Evolutionary conservation across 2,888 invertebrate species (phyloP), one percentile per base, ranked within the genome.

Genomic region (Patella caerulea): DNA sequence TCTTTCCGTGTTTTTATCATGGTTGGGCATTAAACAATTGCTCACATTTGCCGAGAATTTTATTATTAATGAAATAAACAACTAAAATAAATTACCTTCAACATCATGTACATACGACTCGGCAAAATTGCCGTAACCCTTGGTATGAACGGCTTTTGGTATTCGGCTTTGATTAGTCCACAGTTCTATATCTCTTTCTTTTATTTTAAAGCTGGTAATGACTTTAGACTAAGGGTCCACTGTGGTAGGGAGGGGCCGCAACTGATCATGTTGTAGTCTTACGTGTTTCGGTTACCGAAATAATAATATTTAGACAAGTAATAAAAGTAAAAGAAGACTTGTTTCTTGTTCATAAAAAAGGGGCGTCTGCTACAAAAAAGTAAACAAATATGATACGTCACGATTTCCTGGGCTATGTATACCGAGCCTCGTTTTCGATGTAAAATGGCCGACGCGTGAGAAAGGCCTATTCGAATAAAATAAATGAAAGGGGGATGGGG

Each of bases 401-500:
- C 34, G 34, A 45, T 45, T 3, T 5, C 34, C 34, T 7, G 34
- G 34, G 56, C n/a, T n/a, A 14, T 56, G 56, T 56, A 56, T 56
- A 56, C 56, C 56, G n/a, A 45, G n/a, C 56, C 56, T 56, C 15
- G 56, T 56, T 56, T 56, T 56, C 56, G 17, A 56, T 17, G 15
- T 56, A 56, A 56, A 56, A 56, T 56, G 56, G 56, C 56, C 56
- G 56, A 56, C 56, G 12, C 56, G 56, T n/a, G n/a, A 56, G 56
- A 7, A 56, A 56, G 56, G 56, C n/a, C 24, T 24, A 24, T 12
- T 55, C n/a, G n/a, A n/a, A n/a, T n/a, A n/a, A n/a, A n/a, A n/a
- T n/a, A n/a, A n/a, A n/a, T n/a, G n/a, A n/a, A n/a, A n/a, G n/a
- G n/a, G n/a, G n/a, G n/a, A n/a, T n/a, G n/a, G n/a, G n/a, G n/a